phyloP scores from a whole-genome alignment of 2,888 invertebrate genomes.

The Litoditis marina region DNA sequence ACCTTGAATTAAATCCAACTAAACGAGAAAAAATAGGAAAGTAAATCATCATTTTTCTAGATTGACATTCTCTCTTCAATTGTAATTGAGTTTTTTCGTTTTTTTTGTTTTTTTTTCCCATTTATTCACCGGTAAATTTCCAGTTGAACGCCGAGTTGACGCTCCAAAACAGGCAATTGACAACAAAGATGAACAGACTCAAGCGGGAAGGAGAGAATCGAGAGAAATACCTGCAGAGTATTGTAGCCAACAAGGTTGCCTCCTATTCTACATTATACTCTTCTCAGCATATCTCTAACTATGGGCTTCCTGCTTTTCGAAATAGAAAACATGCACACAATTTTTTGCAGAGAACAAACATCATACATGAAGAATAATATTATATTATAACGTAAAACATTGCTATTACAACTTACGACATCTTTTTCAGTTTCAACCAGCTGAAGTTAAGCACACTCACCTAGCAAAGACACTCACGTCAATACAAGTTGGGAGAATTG shows the following conservation, averaged over 20 bases:
- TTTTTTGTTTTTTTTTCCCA: neutral
- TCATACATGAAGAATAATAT: too few species aligned
- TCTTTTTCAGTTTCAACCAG: slow-evolving; percentile 37
- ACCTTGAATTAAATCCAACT: too few species aligned
- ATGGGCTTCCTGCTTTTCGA: too few species aligned
- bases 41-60: neutral
- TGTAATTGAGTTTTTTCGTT: neutral
- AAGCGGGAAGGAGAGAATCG: slow-evolving; percentile 31
- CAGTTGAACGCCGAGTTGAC: slow-evolving; percentile 10
- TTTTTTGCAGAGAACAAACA: too few species aligned
- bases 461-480: slow-evolving; percentile 32
- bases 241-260: slow-evolving; percentile 30
- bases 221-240: slow-evolving; percentile 30
- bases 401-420: neutral
- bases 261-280: neutral
- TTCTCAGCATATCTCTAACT: too few species aligned
- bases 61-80: neutral
- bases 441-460: slow-evolving; percentile 37
- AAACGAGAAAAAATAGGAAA: slow-evolving; percentile 3
- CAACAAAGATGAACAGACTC: slow-evolving; percentile 29
- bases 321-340: too few species aligned
- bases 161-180: slow-evolving; percentile 11
- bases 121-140: neutral
- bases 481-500: slow-evolving; percentile 26
- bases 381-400: too few species aligned